phyloP scores from a whole-genome alignment of 2,888 invertebrate genomes.

The Eurytoma californica region DNA sequence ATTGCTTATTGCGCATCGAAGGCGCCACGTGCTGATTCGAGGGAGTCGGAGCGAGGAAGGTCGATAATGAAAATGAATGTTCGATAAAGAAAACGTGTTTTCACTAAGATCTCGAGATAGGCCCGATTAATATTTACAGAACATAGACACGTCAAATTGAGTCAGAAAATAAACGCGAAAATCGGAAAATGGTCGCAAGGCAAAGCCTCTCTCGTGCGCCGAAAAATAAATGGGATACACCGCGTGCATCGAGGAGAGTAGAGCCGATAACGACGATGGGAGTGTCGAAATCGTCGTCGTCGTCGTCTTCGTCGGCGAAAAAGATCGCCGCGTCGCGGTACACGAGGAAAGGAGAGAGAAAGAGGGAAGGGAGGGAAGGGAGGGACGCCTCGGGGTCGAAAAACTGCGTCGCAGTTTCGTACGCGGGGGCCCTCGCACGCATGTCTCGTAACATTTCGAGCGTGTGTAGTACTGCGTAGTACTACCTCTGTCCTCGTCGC shows the following conservation, averaged over 20 bases:
- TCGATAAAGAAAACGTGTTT: too few relatives aligned
- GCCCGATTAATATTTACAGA: too few relatives aligned
- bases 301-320: not conserved
- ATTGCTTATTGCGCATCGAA: too few relatives aligned
- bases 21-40: too few relatives aligned
- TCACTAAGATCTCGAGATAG: too few relatives aligned
- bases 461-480: slow-evolving; percentile 30
- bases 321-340: not conserved
- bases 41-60: too few relatives aligned
- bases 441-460: not conserved
- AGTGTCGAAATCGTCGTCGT: slow-evolving; percentile 16
- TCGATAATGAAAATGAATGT: too few relatives aligned
- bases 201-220: too few relatives aligned
- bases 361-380: slow-evolving; percentile 6
- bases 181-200: too few relatives aligned
- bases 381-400: slow-evolving; percentile 50
- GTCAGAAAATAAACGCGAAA: too few relatives aligned
- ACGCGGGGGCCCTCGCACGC: not conserved
- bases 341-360: not conserved
- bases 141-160: too few relatives aligned
- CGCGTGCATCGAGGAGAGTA: not conserved
- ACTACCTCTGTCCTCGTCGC: slow-evolving; percentile 3
- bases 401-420: slow-evolving; percentile 54
- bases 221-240: not conserved
- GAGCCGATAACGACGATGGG: slow-evolving; percentile 1